Base-by-base conservation (phyloP, 2,888 invertebrate genomes). In the Polydrusus pterygomalis region DNA sequence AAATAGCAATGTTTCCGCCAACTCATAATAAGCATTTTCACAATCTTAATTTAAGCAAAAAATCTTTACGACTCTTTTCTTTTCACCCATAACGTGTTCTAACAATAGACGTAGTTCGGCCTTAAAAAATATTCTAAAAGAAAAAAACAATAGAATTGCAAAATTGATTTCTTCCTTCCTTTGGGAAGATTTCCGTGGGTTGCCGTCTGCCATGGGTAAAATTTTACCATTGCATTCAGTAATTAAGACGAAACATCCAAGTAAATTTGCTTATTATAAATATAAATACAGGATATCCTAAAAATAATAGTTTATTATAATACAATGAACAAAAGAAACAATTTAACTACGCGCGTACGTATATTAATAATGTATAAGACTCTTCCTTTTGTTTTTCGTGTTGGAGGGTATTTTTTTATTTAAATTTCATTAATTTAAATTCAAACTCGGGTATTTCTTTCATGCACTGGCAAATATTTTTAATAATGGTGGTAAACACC, bases 101-200 rank as follows among this genome's bases (percentile, higher is more conserved):
- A 72, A 76, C 62, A 71, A 68, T 70, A 70, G 69, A 47, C 20
- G 8, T 15, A 47, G 10, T 17, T 17, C 56, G 72, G 40, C 72
- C 76, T 76, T 63, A 68, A 77, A 30, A 70, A 74, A 62, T 47
- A 45, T 38, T 43, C 40, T 58, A 47, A 40, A 65, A 58, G 60
- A 77, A 77, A 77, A 25, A 74, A 77, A 77, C 77, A 77, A 77
- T 77, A 77, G 77, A 77, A 77, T 77, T 74, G 77, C 77, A 68
- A 78, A 78, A 78, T 78, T 78, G 78, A 74, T 77, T 68, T 78
- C 77, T 78, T 78, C 78, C 78, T 78, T 78, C 78, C 78, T 77
- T 72, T 78, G 78, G 77, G 78, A 78, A 78, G 69, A 65, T 75
- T 68, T 74, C 67, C 72, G 74, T 68, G 64, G 74, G 77, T 69